These are phyloP conservation scores for Dioctria linearis DNA, from an alignment of 2,888 invertebrate species.

Conservation along the genomic window DNA sequence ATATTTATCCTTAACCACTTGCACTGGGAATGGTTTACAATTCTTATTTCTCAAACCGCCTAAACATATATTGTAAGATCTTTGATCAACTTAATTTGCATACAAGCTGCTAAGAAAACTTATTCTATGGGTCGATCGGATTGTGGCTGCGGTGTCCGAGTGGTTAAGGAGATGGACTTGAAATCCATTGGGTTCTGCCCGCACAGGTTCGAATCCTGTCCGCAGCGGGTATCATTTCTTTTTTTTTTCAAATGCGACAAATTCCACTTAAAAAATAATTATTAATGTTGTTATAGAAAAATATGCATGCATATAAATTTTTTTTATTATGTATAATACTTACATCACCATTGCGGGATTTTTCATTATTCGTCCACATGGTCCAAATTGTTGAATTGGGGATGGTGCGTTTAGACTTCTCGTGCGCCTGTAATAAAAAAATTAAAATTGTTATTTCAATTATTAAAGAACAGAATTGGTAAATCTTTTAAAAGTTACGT, in stretches of 20 bases:
- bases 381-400: conserved; percentile 97
- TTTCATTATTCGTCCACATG: conserved; percentile 98
- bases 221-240: conserved; percentile 58
- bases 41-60: too few relatives aligned
- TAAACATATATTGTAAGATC: too few relatives aligned
- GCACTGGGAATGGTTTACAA: too few relatives aligned
- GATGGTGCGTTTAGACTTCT: conserved; percentile 96
- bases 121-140: background rate
- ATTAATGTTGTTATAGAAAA: too few relatives aligned
- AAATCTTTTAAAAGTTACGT: too few relatives aligned
- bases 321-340: conserved; percentile 72
- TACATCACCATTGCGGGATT: conserved; percentile 97
- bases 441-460: too few relatives aligned
- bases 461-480: too few relatives aligned
- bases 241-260: conserved; percentile 14
- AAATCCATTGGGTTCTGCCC: conserved; percentile 63
- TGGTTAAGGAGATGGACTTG: conserved; percentile 64
- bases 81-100: too few relatives aligned
- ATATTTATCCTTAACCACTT: too few relatives aligned
- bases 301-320: too few relatives aligned
- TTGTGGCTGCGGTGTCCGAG: conserved; percentile 61
- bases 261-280: too few relatives aligned
- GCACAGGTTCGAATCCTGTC: conserved; percentile 63
- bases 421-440: conserved; percentile 82
- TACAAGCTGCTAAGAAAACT: background rate